These are phyloP conservation scores for Phyto melanocephala DNA, from an alignment of 2,888 invertebrate species.

Conservation along the genomic window DNA sequence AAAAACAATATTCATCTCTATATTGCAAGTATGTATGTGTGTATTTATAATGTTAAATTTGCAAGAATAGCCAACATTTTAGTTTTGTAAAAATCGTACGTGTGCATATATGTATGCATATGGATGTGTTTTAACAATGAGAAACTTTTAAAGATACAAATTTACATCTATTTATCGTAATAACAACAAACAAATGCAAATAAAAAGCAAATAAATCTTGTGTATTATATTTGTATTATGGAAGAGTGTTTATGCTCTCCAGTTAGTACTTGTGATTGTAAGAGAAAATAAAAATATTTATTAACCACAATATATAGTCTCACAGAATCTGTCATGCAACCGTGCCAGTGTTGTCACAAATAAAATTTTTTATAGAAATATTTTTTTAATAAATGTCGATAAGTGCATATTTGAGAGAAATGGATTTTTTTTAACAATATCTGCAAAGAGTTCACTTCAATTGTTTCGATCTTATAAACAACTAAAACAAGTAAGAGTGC, in stretches of 20 bases:
- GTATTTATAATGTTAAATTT: neutral
- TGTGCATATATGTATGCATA: neutral
- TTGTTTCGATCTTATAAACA: too few species aligned
- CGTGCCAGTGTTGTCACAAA: neutral
- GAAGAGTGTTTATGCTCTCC: neutral
- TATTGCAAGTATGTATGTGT: neutral
- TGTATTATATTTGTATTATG: neutral
- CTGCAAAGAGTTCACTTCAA: too few species aligned
- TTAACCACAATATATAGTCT: neutral
- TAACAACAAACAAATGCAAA: neutral
- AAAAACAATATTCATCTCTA: neutral
- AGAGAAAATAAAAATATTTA: neutral
- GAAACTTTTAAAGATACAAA: constrained; percentile 1
- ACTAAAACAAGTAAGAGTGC: too few species aligned
- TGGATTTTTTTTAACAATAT: too few species aligned
- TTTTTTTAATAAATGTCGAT: too few species aligned
- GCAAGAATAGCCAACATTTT: neutral
- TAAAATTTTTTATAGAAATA: neutral
- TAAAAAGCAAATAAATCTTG: constrained; percentile 35
- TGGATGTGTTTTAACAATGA: neutral
- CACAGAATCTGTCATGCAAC: neutral
- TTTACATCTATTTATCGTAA: neutral
- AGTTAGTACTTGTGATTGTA: neutral
- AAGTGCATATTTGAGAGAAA: too few species aligned
- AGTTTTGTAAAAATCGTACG: neutral